phyloP scores from a whole-genome alignment of 2,113 vertebrate species.

The Cygnus atratus region DNA sequence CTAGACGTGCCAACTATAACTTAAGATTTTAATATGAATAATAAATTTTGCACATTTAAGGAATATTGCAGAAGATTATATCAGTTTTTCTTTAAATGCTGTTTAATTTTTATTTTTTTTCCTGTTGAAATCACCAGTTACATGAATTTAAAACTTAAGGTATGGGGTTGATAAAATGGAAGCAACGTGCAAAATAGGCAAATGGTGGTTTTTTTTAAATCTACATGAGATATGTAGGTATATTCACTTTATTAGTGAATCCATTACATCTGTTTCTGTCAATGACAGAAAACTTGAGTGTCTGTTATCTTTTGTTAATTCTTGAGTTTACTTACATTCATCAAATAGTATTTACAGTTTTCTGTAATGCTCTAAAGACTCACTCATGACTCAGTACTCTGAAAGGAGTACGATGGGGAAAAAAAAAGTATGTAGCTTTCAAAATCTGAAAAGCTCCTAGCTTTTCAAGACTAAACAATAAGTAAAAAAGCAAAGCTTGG shows the following conservation, averaged over 20 bases:
- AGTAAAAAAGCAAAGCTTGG: neutral
- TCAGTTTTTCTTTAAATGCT: neutral
- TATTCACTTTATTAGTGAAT: neutral
- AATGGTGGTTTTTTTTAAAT: neutral
- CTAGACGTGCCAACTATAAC: neutral
- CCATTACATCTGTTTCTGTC: neutral
- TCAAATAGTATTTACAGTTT: neutral
- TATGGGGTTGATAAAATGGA: neutral
- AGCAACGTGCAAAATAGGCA: neutral
- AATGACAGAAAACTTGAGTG: neutral
- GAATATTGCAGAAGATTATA: neutral
- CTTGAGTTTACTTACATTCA: neutral
- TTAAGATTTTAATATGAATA: neutral
- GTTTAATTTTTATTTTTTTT: neutral
- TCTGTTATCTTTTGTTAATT: neutral
- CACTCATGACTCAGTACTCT: neutral
- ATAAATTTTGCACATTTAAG: neutral
- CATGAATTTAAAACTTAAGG: neutral
- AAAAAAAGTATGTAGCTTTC: neutral
- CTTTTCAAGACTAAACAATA: neutral
- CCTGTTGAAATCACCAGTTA: neutral
- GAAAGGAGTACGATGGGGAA: neutral
- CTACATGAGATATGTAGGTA: fast-evolving
- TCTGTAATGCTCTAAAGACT: neutral
- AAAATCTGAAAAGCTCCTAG: neutral